These are phyloP conservation scores for Equus przewalskii DNA, from an alignment of 2,113 vertebrate species.

Conservation along the genomic window DNA sequence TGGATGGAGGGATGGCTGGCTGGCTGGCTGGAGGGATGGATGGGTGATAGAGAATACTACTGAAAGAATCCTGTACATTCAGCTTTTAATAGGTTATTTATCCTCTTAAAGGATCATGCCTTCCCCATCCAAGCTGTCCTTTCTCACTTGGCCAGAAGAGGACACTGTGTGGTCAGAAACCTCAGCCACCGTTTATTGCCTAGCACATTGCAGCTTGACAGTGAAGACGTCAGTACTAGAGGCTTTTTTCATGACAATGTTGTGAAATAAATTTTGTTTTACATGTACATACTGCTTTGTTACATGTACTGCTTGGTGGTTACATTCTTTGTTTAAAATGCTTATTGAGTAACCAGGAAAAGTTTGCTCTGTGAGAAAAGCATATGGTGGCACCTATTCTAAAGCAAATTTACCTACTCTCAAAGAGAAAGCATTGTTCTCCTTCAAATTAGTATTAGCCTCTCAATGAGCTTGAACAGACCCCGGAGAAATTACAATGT, in stretches of 20 bases:
- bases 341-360: not conserved
- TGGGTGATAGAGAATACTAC: not conserved
- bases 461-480: not conserved
- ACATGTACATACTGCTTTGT: not conserved
- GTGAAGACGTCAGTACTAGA: not conserved
- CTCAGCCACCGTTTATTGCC: not conserved
- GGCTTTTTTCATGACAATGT: not conserved
- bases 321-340: not conserved
- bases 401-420: not conserved
- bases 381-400: not conserved
- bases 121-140: not conserved
- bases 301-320: not conserved
- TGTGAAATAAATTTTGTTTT: not conserved
- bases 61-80: not conserved
- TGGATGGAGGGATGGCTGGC: too few relatives aligned
- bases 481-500: not conserved
- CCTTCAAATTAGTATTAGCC: not conserved
- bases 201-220: not conserved
- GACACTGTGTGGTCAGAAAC: conserved; percentile 6
- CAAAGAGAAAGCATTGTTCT: not conserved
- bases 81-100: not conserved
- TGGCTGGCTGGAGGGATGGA: too few relatives aligned
- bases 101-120: not conserved
- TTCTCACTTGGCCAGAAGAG: conserved; percentile 49
- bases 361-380: not conserved